These are phyloP conservation scores for Agrotis segetum DNA, from an alignment of 2,888 invertebrate species.

Conservation along the genomic window DNA sequence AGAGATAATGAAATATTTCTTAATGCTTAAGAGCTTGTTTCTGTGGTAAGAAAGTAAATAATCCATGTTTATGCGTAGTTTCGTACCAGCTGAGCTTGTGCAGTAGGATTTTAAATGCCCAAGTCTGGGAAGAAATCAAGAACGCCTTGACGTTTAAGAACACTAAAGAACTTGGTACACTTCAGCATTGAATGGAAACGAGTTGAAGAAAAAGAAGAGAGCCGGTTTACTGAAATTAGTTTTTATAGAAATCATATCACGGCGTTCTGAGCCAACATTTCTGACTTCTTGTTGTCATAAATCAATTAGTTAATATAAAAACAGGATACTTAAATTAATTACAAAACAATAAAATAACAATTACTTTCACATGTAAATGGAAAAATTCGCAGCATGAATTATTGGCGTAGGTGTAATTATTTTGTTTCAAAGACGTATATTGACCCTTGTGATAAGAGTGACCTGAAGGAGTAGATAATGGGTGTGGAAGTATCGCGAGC, in stretches of 20 bases:
- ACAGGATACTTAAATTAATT: conserved; percentile 21
- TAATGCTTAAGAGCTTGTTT: conserved; percentile 4
- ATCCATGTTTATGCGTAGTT: too few relatives aligned
- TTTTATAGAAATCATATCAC: not conserved
- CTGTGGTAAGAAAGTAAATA: not conserved
- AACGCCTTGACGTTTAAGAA: not conserved
- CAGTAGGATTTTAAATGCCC: not conserved
- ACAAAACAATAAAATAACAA: conserved; percentile 30
- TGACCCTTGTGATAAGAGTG: conserved; percentile 83
- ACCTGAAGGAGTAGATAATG: conserved; percentile 81
- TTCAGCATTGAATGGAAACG: not conserved
- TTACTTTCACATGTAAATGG: conserved; percentile 43
- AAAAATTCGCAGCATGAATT: conserved; percentile 63
- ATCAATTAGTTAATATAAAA: conserved; percentile 16
- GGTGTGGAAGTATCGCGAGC: conserved; percentile 70
- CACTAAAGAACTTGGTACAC: too few relatives aligned
- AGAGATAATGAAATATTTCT: conserved; percentile 36
- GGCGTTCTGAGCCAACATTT: not conserved
- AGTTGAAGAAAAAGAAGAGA: not conserved
- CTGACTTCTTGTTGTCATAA: not conserved
- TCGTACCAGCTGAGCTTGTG: not conserved
- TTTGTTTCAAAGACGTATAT: conserved; percentile 79
- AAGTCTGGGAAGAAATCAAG: not conserved
- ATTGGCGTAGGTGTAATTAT: conserved; percentile 66
- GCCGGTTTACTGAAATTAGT: too few relatives aligned